Evolutionary conservation across 2,888 invertebrate species (phyloP), one percentile per base, ranked within the genome.

Genomic region (Aproaerema taeniolella): DNA sequence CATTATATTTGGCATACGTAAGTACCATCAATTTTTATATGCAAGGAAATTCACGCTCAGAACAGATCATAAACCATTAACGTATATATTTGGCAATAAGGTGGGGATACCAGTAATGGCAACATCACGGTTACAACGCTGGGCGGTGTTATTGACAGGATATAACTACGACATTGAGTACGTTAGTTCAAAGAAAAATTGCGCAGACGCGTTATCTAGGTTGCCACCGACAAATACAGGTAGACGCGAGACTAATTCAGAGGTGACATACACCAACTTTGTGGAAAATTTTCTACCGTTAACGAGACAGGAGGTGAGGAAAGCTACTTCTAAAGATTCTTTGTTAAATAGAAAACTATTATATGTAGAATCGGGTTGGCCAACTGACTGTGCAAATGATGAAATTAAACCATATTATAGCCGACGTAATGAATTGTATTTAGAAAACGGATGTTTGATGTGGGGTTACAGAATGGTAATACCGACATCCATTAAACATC

Each of bases 91-190:
- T n/a, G n/a, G n/a, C n/a, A n/a, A n/a, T n/a, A n/a, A n/a, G n/a
- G n/a, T n/a, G n/a, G n/a, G 45, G 1, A 43, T 48, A 10, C 44
- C 44, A 2, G 17, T 38, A 10, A 48, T 42, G 42, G 46, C 42
- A 4, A 43, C 45, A 2, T 40, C 38, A 2, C 36, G 43, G 1
- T 2, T 46, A 4, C 46, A 46, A 14, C 26, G 43, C 0, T 48
- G 39, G 40, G 46, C 46, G 0, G 34, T 46, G 0, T 10, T 41
- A 12, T 25, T 50, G 6, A 32, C 47, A 1, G 50, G 42, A 1
- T 46, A 50, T 14, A 32, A 37, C 8, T 50, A 43, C 28, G 31
- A 35, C 6, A 49, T 51, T 1, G 45, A 49, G 16, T 47, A 45
- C 28, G 43, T 47, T 0, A 1, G 36, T 0, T 41, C 46, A 2